These are phyloP conservation scores for Ametastegia equiseti DNA, from an alignment of 2,888 invertebrate genomes.

Conservation along the genomic window DNA sequence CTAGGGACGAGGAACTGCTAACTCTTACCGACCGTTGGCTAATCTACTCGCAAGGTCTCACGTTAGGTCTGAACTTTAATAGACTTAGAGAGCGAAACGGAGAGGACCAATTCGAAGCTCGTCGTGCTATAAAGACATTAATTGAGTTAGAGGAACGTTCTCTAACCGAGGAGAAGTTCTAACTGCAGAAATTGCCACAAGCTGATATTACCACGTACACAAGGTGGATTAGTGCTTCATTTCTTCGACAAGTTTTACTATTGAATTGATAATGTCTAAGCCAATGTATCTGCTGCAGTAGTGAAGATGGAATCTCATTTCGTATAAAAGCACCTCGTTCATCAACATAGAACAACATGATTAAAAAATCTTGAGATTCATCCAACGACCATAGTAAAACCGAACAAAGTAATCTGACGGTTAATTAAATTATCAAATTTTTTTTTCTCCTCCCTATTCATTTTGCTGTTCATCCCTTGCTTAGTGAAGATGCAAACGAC, in stretches of 20 bases:
- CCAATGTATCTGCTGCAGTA: background rate
- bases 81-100: background rate
- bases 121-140: background rate
- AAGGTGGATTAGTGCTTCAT: background rate
- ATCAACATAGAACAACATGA: background rate
- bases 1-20: background rate
- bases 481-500: background rate
- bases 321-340: background rate
- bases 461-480: background rate
- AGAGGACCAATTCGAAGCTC: conserved; percentile 5
- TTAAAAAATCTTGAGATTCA: background rate
- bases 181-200: background rate
- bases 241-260: background rate
- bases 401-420: background rate
- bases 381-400: background rate
- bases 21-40: background rate
- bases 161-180: background rate
- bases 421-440: conserved; percentile 1
- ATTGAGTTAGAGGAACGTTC: background rate
- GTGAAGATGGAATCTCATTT: background rate
- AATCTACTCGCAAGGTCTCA: background rate
- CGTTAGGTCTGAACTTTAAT: background rate
- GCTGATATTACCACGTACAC: background rate
- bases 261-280: background rate
- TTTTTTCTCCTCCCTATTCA: background rate